phyloP scores from a whole-genome alignment of 1,140 invertebrate genomes.

The Andricus grossulariae region DNA sequence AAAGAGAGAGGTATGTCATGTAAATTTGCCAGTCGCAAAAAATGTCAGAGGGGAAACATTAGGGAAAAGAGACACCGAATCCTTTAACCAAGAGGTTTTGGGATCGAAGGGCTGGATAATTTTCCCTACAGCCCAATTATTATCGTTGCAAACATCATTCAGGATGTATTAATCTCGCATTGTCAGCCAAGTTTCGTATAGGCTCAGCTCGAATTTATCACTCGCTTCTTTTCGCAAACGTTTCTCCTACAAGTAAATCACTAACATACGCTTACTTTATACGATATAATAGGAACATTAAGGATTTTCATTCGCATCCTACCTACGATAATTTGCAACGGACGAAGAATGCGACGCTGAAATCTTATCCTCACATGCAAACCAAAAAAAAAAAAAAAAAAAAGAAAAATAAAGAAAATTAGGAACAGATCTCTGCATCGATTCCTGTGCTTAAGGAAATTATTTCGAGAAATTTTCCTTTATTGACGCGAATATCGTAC shows the following conservation, averaged over 20 bases:
- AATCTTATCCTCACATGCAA: constrained; percentile 19
- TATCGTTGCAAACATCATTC: constrained; percentile 11
- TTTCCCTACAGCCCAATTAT: constrained; percentile 30
- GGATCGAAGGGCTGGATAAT: constrained; percentile 30
- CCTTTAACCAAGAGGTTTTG: constrained; percentile 32
- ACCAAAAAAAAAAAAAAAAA: neutral
- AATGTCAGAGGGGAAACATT: constrained; percentile 48
- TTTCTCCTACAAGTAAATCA: constrained; percentile 19
- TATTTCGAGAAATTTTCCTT: constrained; percentile 15
- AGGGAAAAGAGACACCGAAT: constrained; percentile 37
- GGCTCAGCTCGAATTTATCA: constrained; percentile 35
- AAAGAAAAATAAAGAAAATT: neutral
- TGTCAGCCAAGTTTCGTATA: constrained; percentile 26
- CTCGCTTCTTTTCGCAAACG: constrained; percentile 18
- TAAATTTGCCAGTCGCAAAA: constrained; percentile 56
- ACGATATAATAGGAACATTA: constrained; percentile 53
- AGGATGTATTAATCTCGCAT: constrained; percentile 36
- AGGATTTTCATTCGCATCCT: constrained; percentile 51
- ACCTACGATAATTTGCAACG: constrained; percentile 34
- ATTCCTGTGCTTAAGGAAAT: constrained; percentile 1
- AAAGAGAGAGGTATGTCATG: constrained; percentile 53
- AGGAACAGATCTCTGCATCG: neutral
- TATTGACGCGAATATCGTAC: constrained; percentile 32
- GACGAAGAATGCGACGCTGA: constrained; percentile 17
- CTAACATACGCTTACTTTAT: constrained; percentile 21